Evolutionary conservation across 2,888 invertebrate genomes (phyloP).

Genomic region (Patella pellucida): DNA sequence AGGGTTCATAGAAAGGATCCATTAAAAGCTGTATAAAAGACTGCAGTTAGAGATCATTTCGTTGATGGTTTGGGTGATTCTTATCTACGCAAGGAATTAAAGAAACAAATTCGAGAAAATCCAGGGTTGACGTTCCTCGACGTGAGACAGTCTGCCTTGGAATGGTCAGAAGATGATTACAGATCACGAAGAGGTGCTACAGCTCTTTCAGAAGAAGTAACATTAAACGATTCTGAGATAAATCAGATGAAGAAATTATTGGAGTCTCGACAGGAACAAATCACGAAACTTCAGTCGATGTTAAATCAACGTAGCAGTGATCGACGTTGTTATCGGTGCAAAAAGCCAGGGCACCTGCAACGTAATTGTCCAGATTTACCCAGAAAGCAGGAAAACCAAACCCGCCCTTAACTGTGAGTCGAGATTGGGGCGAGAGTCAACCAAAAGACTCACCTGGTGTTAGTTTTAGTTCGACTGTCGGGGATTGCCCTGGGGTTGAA

Average conservation of each 20-base stretch:
- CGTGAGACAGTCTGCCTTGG: conserved; percentile 1
- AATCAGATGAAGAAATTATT: not conserved
- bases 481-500: not conserved
- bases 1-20: not conserved
- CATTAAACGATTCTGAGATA: not conserved
- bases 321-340: not conserved
- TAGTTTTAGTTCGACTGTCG: not conserved
- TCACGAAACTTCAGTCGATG: not conserved
- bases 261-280: not conserved
- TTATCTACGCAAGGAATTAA: not conserved
- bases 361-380: not conserved
- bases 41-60: not conserved
- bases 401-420: not conserved
- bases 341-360: not conserved
- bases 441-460: not conserved
- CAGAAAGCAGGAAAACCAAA: not conserved
- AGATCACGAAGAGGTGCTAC: not conserved
- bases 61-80: not conserved
- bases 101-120: not conserved
- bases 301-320: not conserved
- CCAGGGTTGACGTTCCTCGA: not conserved
- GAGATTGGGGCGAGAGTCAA: not conserved
- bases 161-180: not conserved
- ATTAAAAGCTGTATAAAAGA: not conserved
- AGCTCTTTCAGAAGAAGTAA: not conserved